phyloP scores from a whole-genome alignment of 1,140 invertebrate species.

The Aphidius ervi region DNA sequence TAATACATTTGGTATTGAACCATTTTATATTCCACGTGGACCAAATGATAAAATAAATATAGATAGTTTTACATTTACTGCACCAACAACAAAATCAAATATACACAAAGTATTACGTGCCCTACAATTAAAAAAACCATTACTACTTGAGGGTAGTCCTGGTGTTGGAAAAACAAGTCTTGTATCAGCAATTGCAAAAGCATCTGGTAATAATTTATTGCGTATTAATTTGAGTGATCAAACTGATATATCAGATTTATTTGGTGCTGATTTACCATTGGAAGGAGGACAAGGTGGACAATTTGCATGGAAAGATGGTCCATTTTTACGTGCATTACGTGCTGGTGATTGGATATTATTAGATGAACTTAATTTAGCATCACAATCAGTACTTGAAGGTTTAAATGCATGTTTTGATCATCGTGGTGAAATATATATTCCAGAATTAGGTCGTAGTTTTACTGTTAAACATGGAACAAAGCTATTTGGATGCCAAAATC shows the following conservation, averaged over 20 bases:
- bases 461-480: constrained; percentile 70
- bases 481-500: constrained; percentile 98
- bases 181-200: constrained; percentile 85
- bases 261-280: constrained; percentile 95
- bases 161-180: constrained; percentile 98
- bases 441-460: constrained; percentile 86
- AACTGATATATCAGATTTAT: constrained; percentile 96
- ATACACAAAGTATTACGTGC: constrained; percentile 79
- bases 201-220: constrained; percentile 76
- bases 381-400: constrained; percentile 96
- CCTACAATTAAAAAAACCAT: constrained; percentile 84
- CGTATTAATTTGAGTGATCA: constrained; percentile 98
- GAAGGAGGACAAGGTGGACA: constrained; percentile 79
- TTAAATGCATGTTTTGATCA: constrained; percentile 99
- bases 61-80: constrained; percentile 67
- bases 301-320: constrained; percentile 96
- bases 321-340: constrained; percentile 88
- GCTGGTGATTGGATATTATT: constrained; percentile 92
- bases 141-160: constrained; percentile 95
- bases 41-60: constrained; percentile 29
- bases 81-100: constrained; percentile 82
- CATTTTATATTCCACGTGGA: constrained; percentile 66
- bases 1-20: constrained; percentile 63
- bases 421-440: constrained; percentile 91
- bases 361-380: constrained; percentile 98